Evolutionary conservation across 2,113 vertebrate species (phyloP).

Genomic region (Sus scrofa): T2T-Sscrofa CM000812.6:76286001-76286500

Average conservation of each 20-base stretch:
- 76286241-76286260: not conserved
- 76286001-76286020: not conserved
- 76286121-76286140: not conserved
- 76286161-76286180: not conserved
- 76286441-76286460: not conserved
- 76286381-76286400: not conserved
- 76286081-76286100: not conserved
- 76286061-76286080: not conserved
- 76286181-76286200: not conserved
- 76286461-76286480: slow-evolving; percentile 6
- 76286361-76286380: not conserved
- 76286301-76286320: not conserved
- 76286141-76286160: not conserved
- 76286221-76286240: not conserved
- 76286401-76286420: not conserved
- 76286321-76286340: not conserved
- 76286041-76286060: not conserved
- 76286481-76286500: not conserved
- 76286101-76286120: not conserved
- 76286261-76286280: not conserved
- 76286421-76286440: not conserved
- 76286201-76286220: not conserved
- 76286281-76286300: not conserved
- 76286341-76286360: not conserved
- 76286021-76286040: not conserved